A percentile compares a stretch with the other conserved stretches of the same genome.
These are phyloP conservation scores for Illadopsis cleaveri DNA, from an alignment of 2,113 vertebrate genomes.

Conservation along the genomic window DNA sequence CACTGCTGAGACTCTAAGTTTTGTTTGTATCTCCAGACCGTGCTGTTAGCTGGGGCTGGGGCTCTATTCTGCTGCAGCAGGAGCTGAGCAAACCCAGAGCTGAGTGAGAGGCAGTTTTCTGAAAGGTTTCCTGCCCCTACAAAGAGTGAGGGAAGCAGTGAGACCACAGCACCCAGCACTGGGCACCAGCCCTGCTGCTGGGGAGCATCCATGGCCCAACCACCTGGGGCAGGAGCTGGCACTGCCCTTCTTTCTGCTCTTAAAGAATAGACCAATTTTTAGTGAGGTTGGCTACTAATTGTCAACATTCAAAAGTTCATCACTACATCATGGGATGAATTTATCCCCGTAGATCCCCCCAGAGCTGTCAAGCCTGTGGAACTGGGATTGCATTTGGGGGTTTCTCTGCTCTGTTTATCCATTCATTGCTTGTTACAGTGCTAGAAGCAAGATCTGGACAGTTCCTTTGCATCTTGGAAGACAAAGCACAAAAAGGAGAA, in stretches of 20 bases:
- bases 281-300: not conserved
- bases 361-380: not conserved
- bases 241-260: not conserved
- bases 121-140: not conserved
- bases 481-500: not conserved
- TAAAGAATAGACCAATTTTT: not conserved
- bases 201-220: accelerated
- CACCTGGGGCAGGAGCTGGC: not conserved
- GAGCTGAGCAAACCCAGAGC: not conserved
- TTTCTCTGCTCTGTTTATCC: not conserved
- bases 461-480: not conserved
- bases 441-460: not conserved
- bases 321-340: not conserved
- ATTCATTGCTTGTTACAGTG: not conserved
- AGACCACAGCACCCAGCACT: not conserved
- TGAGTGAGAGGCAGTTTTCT: not conserved
- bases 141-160: not conserved
- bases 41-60: not conserved
- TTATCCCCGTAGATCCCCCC: not conserved
- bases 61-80: not conserved
- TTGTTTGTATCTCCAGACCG: not conserved
- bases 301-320: not conserved
- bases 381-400: not conserved
- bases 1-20: not conserved
- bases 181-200: not conserved